Evolutionary conservation across 1,140 invertebrate genomes (phyloP).

Genomic region (Apis cerana): DNA sequence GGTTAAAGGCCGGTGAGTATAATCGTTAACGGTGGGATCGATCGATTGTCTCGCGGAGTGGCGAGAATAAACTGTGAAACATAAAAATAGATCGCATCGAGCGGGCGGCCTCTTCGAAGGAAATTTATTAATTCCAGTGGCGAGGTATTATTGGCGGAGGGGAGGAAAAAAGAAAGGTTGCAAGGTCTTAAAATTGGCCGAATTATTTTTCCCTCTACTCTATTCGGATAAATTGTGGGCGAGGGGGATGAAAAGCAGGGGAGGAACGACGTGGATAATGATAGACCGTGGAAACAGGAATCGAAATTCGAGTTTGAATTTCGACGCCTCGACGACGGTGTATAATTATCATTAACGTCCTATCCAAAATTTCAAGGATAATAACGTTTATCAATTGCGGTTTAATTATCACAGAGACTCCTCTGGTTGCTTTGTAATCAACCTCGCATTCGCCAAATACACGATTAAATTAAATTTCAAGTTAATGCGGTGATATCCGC

Average conservation of each 20-base stretch:
- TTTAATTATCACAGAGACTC: constrained; percentile 19
- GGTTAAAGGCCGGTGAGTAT: constrained; percentile 17
- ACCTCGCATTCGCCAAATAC: not conserved
- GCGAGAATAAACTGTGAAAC: constrained; percentile 16
- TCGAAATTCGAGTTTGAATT: too few relatives aligned
- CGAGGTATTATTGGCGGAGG: not conserved
- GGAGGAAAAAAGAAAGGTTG: not conserved
- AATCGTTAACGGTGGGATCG: constrained; percentile 21
- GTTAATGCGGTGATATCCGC: too few relatives aligned
- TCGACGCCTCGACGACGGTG: not conserved
- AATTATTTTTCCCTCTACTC: too few relatives aligned
- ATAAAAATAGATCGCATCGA: constrained; percentile 30
- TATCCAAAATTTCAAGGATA: not conserved
- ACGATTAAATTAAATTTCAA: not conserved
- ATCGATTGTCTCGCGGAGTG: constrained; percentile 25
- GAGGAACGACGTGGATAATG: too few relatives aligned
- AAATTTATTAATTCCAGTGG: constrained; percentile 11
- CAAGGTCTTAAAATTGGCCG: not conserved
- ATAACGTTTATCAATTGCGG: constrained; percentile 38
- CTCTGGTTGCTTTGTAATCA: not conserved
- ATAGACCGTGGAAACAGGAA: too few relatives aligned
- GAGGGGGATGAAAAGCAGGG: too few relatives aligned
- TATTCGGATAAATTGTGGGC: not conserved
- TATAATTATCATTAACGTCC: not conserved
- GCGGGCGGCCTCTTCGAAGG: not conserved